phyloP scores from a whole-genome alignment of 2,113 vertebrate genomes.

The Caranx ignobilis region DNA sequence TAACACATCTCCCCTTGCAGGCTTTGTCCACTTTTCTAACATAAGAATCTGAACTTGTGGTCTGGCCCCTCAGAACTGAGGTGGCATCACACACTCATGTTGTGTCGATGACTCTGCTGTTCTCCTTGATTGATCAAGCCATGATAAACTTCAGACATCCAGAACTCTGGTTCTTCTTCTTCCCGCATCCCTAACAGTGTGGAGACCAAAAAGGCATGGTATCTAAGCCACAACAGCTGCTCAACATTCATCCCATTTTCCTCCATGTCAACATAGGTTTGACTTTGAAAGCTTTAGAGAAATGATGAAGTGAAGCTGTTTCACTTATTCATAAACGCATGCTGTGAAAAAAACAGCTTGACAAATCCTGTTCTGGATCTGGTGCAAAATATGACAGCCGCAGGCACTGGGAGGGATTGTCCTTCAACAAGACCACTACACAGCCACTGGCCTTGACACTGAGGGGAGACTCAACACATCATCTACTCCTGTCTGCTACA shows the following conservation, averaged over 20 bases:
- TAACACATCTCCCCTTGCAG: too few species aligned
- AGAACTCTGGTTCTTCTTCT: too few species aligned
- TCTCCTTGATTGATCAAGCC: too few species aligned
- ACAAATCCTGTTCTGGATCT: constrained; percentile 32
- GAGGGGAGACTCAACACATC: constrained; percentile 22
- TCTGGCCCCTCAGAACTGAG: too few species aligned
- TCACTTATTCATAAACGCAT: constrained; percentile 1
- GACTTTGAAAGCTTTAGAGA: constrained; percentile 3
- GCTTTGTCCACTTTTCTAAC: too few species aligned
- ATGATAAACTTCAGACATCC: too few species aligned
- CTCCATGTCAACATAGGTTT: background rate
- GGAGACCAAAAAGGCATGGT: background rate
- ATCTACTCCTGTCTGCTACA: constrained; percentile 20
- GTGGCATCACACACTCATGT: too few species aligned
- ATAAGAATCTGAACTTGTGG: too few species aligned
- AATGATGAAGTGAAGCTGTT: constrained; percentile 14
- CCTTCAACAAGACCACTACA: constrained; percentile 9
- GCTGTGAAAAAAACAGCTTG: background rate
- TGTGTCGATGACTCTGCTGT: too few species aligned
- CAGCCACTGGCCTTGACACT: constrained; percentile 7
- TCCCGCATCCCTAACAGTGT: too few species aligned
- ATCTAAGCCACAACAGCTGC: constrained; percentile 21
- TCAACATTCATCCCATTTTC: background rate
- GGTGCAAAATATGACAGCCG: background rate
- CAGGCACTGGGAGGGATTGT: constrained; percentile 6